These are phyloP conservation scores for Nephrotoma appendiculata DNA, from an alignment of 2,888 invertebrate genomes.

Conservation along the genomic window DNA sequence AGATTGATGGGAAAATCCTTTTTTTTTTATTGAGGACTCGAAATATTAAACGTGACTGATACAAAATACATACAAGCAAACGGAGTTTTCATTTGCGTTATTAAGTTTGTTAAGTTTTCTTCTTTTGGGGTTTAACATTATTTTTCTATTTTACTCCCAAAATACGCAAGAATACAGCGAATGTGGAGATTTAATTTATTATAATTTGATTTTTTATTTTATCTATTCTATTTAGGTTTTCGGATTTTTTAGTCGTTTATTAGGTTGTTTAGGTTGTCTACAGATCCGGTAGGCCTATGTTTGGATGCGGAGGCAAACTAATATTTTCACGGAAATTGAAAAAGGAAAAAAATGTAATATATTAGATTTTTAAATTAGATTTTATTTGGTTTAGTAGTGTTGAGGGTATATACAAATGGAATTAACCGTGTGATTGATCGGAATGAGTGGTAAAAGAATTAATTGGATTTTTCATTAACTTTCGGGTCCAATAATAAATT, in stretches of 20 bases:
- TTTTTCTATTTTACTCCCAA: neutral
- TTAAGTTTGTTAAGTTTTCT: neutral
- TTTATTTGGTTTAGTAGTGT: neutral
- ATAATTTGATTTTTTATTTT: neutral
- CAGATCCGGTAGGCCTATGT: neutral
- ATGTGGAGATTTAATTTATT: neutral
- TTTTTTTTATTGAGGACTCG: neutral
- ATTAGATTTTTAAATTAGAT: neutral
- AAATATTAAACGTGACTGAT: neutral
- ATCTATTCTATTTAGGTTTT: neutral
- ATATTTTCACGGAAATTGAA: neutral
- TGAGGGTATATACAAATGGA: neutral
- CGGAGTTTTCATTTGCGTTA: neutral
- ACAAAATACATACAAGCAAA: neutral
- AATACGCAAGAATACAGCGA: neutral
- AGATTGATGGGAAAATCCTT: neutral
- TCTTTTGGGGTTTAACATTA: neutral
- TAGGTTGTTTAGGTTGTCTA: neutral
- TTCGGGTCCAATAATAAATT: neutral
- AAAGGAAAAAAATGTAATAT: neutral
- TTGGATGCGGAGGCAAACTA: neutral
- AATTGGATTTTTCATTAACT: neutral
- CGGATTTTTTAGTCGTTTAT: neutral
- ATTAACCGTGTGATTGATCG: neutral
- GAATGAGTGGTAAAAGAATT: neutral